Percentiles rank a stretch among this genome's conserved stretches.
Conservation (phyloP, 2,113 vertebrate genomes). For the Neolamprologus cancellatus region DNA sequence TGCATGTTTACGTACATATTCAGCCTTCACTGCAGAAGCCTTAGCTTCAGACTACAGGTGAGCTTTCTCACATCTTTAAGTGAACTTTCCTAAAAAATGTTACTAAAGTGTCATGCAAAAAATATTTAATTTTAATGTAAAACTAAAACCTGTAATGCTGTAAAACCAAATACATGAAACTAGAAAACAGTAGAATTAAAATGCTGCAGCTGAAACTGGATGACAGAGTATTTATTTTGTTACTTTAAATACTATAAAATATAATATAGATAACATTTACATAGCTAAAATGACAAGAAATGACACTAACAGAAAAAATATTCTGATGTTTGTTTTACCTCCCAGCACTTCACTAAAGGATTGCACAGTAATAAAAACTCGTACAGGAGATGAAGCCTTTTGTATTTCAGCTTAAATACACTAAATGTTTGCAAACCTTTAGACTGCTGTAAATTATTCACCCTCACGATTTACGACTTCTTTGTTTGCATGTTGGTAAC, state of each 20-base stretch:
- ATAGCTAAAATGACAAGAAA: neutral
- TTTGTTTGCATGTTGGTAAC: neutral
- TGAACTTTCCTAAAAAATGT: rapidly evolving
- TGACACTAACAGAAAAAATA: rapidly evolving
- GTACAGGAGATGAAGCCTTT: neutral
- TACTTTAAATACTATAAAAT: neutral
- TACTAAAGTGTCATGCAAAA: neutral
- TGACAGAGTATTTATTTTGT: neutral
- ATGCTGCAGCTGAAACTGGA: neutral
- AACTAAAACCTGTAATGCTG: too few relatives aligned
- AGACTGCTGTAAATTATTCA: neutral
- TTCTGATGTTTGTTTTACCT: rapidly evolving
- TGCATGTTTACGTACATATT: neutral
- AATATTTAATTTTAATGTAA: neutral
- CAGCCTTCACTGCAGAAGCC: neutral
- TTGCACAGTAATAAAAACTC: neutral
- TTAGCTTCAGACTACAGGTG: rapidly evolving
- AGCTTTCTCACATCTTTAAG: neutral
- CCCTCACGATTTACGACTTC: neutral
- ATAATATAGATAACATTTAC: neutral
- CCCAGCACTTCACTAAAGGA: rapidly evolving
- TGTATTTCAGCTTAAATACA: neutral
- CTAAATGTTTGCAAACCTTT: neutral
- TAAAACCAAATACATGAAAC: neutral
- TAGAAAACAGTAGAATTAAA: neutral